Conservation (phyloP, 2,113 vertebrate genomes). For the Danio rerio region GRCz12tu NC_133178.1:2154001-2154500, state of each 20-base stretch:
- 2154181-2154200: conserved; percentile 74
- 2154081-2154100: neutral
- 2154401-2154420: neutral
- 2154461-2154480: conserved; percentile 52
- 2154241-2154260: conserved; percentile 51
- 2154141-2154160: conserved; percentile 75
- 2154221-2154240: conserved; percentile 80
- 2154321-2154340: conserved; percentile 70
- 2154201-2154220: conserved; percentile 79
- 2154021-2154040: conserved; percentile 71
- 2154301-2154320: conserved; percentile 73
- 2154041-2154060: conserved; percentile 77
- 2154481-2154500: conserved; percentile 73
- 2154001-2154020: conserved; percentile 70
- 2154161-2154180: conserved; percentile 70
- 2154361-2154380: conserved; percentile 53
- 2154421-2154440: neutral
- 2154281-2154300: neutral
- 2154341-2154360: conserved; percentile 72
- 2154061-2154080: neutral
- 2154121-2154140: conserved; percentile 75
- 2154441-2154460: conserved; percentile 19
- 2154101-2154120: conserved; percentile 65
- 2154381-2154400: neutral
- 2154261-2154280: neutral